Evolutionary conservation across 2,797 vertebrate species (phyloP).

Genomic region (Cirrhinus mrigala): DNA sequence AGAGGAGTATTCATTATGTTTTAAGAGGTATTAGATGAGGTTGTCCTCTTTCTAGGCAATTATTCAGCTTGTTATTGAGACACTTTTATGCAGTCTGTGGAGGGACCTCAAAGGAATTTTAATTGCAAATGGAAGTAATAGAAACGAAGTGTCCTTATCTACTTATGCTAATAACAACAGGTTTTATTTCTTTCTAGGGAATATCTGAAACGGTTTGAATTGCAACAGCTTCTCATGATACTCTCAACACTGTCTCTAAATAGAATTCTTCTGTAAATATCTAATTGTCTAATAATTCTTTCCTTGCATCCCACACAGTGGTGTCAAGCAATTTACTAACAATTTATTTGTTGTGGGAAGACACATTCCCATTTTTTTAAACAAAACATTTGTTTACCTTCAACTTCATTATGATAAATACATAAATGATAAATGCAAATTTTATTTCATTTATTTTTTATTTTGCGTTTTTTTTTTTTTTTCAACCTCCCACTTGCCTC

Average conservation of each 20-base stretch:
- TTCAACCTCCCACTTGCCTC: neutral
- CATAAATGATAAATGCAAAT: neutral
- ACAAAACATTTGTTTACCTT: neutral
- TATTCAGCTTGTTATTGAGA: constrained; percentile 30
- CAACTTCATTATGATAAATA: neutral
- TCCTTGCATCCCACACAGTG: neutral
- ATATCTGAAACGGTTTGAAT: neutral
- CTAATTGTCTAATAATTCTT: constrained; percentile 52
- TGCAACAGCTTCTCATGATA: neutral
- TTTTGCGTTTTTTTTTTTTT: too few relatives aligned
- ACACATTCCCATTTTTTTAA: neutral
- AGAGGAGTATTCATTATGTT: constrained; percentile 10
- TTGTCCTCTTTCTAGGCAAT: constrained; percentile 9
- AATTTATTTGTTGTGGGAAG: neutral
- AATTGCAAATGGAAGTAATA: constrained; percentile 29
- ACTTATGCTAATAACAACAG: constrained; percentile 23
- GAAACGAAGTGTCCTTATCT: constrained; percentile 8
- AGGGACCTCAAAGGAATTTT: constrained; percentile 8
- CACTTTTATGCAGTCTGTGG: neutral
- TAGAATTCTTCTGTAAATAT: constrained; percentile 45
- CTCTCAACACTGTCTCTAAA: constrained; percentile 18
- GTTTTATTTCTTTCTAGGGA: neutral
- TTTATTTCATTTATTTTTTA: neutral
- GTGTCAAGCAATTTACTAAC: neutral
- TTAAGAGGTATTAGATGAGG: neutral